Conservation (phyloP, 2,797 vertebrate genomes). For the Sciurus vulgaris region DNA sequence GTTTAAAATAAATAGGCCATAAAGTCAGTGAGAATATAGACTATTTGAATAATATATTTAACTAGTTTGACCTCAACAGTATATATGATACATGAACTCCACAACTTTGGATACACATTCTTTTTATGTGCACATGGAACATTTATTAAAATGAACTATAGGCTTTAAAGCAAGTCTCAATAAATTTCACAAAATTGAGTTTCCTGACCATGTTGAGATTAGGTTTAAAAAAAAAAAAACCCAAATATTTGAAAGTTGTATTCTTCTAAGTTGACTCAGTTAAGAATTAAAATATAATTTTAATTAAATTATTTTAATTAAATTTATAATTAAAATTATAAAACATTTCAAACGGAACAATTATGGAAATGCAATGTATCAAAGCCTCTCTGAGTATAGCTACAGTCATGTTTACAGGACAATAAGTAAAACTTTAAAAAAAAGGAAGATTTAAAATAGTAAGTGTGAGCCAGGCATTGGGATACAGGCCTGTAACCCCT, state of each 20-base stretch:
- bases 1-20: background rate
- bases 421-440: background rate
- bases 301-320: background rate
- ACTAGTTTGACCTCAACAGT: background rate
- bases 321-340: background rate
- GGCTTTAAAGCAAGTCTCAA: slow-evolving; percentile 13
- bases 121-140: background rate
- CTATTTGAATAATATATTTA: background rate
- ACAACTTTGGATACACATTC: background rate
- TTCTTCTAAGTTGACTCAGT: background rate
- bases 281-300: slow-evolving; percentile 6
- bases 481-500: too few relatives aligned
- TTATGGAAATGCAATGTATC: background rate
- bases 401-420: background rate
- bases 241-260: slow-evolving; percentile 32
- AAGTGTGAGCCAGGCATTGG: background rate
- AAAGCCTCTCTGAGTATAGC: background rate
- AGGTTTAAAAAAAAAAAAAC: background rate
- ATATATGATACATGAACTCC: background rate
- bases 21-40: background rate
- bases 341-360: background rate
- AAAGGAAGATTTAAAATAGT: background rate
- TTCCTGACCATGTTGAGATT: background rate
- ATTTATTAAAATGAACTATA: slow-evolving; percentile 30
- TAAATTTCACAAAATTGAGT: slow-evolving; percentile 11